Conservation (phyloP, 2,113 vertebrate species). For the Edolisoma coerulescens region DNA sequence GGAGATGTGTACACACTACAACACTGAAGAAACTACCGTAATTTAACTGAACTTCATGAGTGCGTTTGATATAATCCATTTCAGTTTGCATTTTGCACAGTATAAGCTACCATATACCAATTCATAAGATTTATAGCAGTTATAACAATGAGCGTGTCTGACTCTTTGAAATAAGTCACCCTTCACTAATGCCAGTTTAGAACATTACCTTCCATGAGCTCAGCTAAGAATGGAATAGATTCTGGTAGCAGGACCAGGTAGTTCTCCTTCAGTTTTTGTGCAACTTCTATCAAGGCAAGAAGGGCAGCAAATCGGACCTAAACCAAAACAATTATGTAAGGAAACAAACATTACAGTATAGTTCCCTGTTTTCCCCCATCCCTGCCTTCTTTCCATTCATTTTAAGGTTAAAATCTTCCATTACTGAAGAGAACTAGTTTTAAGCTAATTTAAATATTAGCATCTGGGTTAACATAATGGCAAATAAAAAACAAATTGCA, state of each 20-base stretch:
- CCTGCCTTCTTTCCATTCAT: background rate
- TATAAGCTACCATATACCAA: background rate
- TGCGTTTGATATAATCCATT: background rate
- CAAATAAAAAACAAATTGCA: background rate
- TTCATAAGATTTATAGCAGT: background rate
- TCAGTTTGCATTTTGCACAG: background rate
- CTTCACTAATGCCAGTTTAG: background rate
- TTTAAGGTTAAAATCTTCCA: background rate
- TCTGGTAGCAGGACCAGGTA: slow-evolving; percentile 92
- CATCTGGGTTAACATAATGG: background rate
- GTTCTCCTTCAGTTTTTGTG: slow-evolving; percentile 89
- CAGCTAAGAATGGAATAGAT: slow-evolving; percentile 94
- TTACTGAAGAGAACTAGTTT: background rate
- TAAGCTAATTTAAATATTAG: background rate
- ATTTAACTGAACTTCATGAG: background rate
- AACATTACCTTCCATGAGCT: slow-evolving; percentile 94
- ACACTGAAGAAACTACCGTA: accelerated
- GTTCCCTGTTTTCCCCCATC: background rate
- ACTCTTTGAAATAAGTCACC: background rate
- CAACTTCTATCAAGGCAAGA: slow-evolving; percentile 82
- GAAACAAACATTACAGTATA: background rate
- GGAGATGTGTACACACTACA: background rate
- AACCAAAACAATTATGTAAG: background rate
- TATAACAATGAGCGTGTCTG: background rate
- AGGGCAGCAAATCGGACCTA: slow-evolving; percentile 93